These are phyloP conservation scores for Blastobasis lacticolella DNA, from an alignment of 2,888 invertebrate genomes.

Conservation along the genomic window DNA sequence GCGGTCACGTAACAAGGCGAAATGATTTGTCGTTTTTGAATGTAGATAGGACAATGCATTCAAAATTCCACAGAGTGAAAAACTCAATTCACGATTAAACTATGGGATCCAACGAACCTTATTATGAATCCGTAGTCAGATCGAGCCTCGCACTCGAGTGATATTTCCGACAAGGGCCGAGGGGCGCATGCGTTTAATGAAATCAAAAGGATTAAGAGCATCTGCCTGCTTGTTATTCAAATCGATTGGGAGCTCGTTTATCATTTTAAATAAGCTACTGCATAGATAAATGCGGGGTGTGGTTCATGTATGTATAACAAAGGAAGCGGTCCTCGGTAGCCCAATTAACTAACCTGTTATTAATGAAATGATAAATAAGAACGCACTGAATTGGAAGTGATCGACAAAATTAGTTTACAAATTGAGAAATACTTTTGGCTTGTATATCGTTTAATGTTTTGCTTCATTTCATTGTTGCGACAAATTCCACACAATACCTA, in stretches of 20 bases:
- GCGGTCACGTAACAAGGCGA: conserved; percentile 41
- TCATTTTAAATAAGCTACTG: conserved; percentile 73
- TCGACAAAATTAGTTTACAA: conserved; percentile 27
- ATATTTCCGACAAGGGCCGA: conserved; percentile 71
- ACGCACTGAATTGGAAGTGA: conserved; percentile 20
- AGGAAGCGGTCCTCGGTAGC: conserved; percentile 56
- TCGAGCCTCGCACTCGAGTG: conserved; percentile 59
- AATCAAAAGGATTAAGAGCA: conserved; percentile 75
- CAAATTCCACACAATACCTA: no score
- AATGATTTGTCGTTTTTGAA: conserved; percentile 30
- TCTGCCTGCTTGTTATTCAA: conserved; percentile 74
- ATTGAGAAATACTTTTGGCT: conserved; percentile 11
- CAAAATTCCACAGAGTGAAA: conserved; percentile 21
- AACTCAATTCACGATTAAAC: conserved; percentile 25
- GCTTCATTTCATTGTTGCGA: no score
- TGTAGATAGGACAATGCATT: conserved; percentile 23
- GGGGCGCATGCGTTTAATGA: conserved; percentile 73
- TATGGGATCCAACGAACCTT: conserved; percentile 37
- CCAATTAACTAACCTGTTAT: conserved; percentile 63
- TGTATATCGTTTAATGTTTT: no score
- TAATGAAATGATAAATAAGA: conserved; percentile 39
- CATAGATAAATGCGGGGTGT: conserved; percentile 70
- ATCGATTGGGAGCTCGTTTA: conserved; percentile 72
- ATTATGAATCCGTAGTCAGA: conserved; percentile 51
- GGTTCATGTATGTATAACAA: conserved; percentile 61